phyloP scores from a whole-genome alignment of 2,113 vertebrate species.

The Pionites leucogaster region DNA sequence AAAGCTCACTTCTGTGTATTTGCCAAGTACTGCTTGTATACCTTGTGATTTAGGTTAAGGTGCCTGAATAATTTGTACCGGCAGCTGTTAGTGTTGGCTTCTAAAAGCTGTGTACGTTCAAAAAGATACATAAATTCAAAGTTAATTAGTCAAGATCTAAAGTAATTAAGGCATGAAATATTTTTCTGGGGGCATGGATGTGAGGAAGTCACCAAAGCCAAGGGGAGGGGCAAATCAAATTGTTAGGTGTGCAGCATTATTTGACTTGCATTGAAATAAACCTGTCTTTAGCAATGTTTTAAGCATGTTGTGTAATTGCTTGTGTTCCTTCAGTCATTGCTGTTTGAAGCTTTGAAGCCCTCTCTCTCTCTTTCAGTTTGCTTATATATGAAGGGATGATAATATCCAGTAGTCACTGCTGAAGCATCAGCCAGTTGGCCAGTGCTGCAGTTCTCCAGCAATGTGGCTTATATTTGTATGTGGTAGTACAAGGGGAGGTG shows the following conservation, averaged over 20 bases:
- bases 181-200: not conserved
- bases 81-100: not conserved
- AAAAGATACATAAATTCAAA: not conserved
- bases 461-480: not conserved
- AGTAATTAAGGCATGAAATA: not conserved
- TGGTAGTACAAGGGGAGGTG: not conserved
- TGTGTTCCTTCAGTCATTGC: not conserved
- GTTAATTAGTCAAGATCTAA: not conserved
- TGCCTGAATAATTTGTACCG: not conserved
- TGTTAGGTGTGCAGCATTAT: not conserved
- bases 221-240: not conserved
- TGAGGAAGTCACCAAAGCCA: not conserved
- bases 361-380: not conserved
- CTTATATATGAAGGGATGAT: not conserved
- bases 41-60: not conserved
- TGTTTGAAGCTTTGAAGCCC: not conserved
- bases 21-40: not conserved
- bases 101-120: not conserved
- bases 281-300: not conserved
- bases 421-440: not conserved
- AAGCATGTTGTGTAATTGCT: not conserved
- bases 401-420: not conserved
- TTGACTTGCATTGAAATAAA: not conserved
- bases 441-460: not conserved
- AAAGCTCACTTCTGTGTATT: not conserved